These are phyloP conservation scores for Dicaeum eximium DNA, from an alignment of 2,113 vertebrate genomes.

Conservation along the genomic window DNA sequence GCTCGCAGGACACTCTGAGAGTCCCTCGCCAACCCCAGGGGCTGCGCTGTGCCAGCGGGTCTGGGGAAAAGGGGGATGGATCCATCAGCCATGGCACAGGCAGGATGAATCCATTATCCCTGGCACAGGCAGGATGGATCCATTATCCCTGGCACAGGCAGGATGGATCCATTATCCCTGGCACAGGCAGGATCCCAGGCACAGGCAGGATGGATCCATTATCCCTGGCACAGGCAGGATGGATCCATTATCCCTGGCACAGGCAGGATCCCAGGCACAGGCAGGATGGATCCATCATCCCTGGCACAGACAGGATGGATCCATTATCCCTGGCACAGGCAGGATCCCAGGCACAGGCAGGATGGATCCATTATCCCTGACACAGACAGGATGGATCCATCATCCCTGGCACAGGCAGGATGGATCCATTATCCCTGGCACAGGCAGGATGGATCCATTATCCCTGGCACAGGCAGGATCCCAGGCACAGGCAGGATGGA, in stretches of 20 bases:
- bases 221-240: background rate
- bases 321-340: fast-evolving
- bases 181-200: background rate
- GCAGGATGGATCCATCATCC: background rate
- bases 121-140: background rate
- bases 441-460: no score
- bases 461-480: no score
- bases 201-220: background rate
- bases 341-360: background rate
- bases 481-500: background rate
- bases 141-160: no score
- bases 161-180: no score
- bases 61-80: background rate
- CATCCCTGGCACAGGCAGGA: background rate
- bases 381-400: no score
- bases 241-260: background rate
- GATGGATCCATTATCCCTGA: background rate
- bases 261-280: background rate
- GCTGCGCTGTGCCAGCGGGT: fast-evolving
- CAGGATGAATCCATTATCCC: background rate
- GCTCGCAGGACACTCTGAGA: background rate
- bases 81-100: no score
- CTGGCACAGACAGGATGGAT: background rate
- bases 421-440: background rate
- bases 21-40: fast-evolving